Evolutionary conservation across 2,888 invertebrate genomes (phyloP).

Genomic region (Uloborus plumipes): DNA sequence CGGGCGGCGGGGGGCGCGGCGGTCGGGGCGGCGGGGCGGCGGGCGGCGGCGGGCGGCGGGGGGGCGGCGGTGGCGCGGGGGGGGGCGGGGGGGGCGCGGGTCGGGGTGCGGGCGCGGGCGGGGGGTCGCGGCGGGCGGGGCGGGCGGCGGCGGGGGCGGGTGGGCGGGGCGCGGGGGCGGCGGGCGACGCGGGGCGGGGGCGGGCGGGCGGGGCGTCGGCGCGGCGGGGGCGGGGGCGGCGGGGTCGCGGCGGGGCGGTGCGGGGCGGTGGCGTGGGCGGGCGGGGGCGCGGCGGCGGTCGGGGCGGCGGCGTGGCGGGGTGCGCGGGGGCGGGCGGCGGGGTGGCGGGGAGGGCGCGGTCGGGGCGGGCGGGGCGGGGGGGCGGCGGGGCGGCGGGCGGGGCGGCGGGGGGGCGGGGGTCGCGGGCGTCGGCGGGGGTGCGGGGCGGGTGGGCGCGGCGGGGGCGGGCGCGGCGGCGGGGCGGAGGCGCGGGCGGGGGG

Average conservation of each 20-base stretch:
- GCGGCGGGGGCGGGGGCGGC: not conserved
- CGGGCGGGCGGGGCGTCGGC: not conserved
- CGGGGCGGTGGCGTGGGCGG: too few relatives aligned
- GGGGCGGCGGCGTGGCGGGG: too few relatives aligned
- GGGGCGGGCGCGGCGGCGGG: not conserved
- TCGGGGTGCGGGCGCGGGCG: not conserved
- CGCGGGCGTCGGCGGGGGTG: too few relatives aligned
- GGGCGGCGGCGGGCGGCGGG: not conserved
- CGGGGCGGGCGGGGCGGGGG: too few relatives aligned
- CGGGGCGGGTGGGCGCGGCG: slow-evolving; percentile 23
- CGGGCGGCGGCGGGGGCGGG: not conserved
- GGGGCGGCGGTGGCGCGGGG: not conserved
- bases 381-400: too few relatives aligned
- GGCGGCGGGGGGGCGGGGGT: too few relatives aligned
- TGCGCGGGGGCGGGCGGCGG: too few relatives aligned
- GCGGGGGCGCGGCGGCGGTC: not conserved
- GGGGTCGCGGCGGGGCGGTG: not conserved
- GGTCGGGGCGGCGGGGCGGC: not conserved
- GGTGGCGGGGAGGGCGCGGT: too few relatives aligned
- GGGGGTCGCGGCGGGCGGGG: not conserved
- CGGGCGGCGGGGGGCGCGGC: not conserved
- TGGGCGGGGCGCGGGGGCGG: not conserved
- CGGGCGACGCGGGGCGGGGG: not conserved
- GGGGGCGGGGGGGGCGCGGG: not conserved
- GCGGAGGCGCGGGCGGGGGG: slow-evolving; percentile 14